phyloP scores from a whole-genome alignment of 2,797 vertebrate species.

The Diplodus puntazzo region DNA sequence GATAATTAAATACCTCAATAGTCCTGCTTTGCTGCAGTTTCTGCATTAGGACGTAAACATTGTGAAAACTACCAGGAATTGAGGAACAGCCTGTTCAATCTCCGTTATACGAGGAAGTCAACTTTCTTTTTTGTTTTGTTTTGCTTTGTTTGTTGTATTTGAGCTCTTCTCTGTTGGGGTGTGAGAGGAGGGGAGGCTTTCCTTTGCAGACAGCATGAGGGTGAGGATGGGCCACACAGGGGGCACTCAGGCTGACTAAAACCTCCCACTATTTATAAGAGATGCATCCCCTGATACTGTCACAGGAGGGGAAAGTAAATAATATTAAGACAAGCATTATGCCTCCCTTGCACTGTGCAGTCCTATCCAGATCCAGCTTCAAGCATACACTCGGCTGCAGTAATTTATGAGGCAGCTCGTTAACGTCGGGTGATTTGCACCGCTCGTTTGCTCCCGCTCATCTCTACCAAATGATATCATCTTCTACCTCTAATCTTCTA shows the following conservation, averaged over 20 bases:
- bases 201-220: slow-evolving; percentile 22
- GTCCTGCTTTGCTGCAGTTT: slow-evolving; percentile 24
- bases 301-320: slow-evolving; percentile 75
- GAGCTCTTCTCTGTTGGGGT: slow-evolving; percentile 19
- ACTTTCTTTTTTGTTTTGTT: slow-evolving; percentile 10
- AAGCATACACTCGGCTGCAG: slow-evolving; percentile 63
- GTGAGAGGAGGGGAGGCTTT: slow-evolving; percentile 7
- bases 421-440: slow-evolving; percentile 85
- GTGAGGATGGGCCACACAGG: slow-evolving; percentile 43
- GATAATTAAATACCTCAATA: slow-evolving; percentile 47
- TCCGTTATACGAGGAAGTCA: slow-evolving; percentile 32
- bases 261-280: slow-evolving; percentile 45
- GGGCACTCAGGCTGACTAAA: slow-evolving; percentile 48
- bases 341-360: slow-evolving; percentile 65
- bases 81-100: slow-evolving; percentile 42
- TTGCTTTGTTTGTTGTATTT: background rate
- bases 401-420: slow-evolving; percentile 88
- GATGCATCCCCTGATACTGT: slow-evolving; percentile 54
- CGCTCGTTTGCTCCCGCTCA: slow-evolving; percentile 85
- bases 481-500: slow-evolving; percentile 79
- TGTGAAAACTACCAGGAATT: slow-evolving; percentile 26
- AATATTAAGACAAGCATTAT: slow-evolving; percentile 73
- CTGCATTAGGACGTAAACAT: slow-evolving; percentile 34
- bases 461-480: slow-evolving; percentile 86
- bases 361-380: slow-evolving; percentile 54